phyloP scores from a whole-genome alignment of 2,797 vertebrate genomes.

The Chrysocyon brachyurus region DNA sequence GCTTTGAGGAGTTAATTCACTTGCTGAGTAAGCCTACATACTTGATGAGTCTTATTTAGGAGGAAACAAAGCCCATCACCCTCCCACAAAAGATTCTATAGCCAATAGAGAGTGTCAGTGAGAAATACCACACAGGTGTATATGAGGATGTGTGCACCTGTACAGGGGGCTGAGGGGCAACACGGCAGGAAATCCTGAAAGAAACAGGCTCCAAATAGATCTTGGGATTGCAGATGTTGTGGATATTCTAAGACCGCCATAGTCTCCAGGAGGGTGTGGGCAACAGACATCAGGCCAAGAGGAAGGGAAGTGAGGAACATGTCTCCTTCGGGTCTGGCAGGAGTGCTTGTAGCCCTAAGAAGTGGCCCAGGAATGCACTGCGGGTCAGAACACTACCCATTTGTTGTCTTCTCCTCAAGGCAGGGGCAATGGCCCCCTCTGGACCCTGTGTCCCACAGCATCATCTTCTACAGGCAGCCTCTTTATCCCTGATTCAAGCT shows the following conservation, averaged over 20 bases:
- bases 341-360: not conserved
- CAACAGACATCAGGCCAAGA: not conserved
- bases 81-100: not conserved
- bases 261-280: not conserved
- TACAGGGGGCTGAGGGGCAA: not conserved
- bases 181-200: not conserved
- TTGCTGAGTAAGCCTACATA: not conserved
- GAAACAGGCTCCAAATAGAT: not conserved
- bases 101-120: not conserved
- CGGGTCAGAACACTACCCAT: too few relatives aligned
- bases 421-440: not conserved
- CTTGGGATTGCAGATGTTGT: not conserved
- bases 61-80: not conserved
- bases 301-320: not conserved
- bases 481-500: not conserved
- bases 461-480: not conserved
- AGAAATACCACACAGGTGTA: accelerated
- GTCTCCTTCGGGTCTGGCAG: not conserved
- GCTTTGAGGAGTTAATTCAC: not conserved
- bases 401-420: not conserved
- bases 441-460: not conserved
- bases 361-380: not conserved
- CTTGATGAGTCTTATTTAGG: not conserved
- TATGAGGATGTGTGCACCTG: not conserved
- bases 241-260: not conserved